Evolutionary conservation across 2,113 vertebrate species (phyloP), one percentile per base, ranked within the genome.

Genomic region (Ciconia maguari): DNA sequence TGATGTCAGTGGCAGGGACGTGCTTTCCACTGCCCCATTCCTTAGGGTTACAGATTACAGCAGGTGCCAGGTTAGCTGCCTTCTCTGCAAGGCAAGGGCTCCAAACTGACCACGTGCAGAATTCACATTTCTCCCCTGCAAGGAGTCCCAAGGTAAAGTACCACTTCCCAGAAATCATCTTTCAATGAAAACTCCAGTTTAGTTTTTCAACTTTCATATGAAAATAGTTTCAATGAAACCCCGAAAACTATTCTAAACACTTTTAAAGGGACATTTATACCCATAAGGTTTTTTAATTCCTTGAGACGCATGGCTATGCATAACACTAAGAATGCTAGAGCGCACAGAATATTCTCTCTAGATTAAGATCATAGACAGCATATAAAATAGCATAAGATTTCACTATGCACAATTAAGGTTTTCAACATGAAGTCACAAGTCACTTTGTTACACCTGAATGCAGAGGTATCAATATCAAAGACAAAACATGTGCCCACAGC

Each of bases 1-100:
- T 0, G 0, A 83, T 2, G 2, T 54, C 76, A 83, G 68, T 4
- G 0, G 60, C 80, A 83, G 32, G 29, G 68, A 90, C 14, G 0
- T 57, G n/a, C 44, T 91, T 93, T 55, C 90, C 36, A 49, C 61
- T 75, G 52, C n/a, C 80, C 54, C 36, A 18, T 81, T 81, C 64
- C 86, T 90, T 55, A 64, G 29, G 41, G 42, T 87, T 94, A 94
- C 13, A 52, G 58, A 70, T 51, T 20, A 89, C n/a, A 91, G 72
- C 74, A 89, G 69, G 61, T 90, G 70, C 57, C 82, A 90, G 24
- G 27, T 70, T 93, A 49, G 42, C 78, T 30, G 60, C 44, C 62
- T 78, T 51, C 69, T 78, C 70, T 24, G 13, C 22, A 81, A 74
- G 13, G 17, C 69, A 91, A 69, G 41, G 20, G 34, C 24, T 90